These are phyloP conservation scores for Gallinago stenura DNA, from an alignment of 2,797 vertebrate species.

Conservation along the genomic window DNA sequence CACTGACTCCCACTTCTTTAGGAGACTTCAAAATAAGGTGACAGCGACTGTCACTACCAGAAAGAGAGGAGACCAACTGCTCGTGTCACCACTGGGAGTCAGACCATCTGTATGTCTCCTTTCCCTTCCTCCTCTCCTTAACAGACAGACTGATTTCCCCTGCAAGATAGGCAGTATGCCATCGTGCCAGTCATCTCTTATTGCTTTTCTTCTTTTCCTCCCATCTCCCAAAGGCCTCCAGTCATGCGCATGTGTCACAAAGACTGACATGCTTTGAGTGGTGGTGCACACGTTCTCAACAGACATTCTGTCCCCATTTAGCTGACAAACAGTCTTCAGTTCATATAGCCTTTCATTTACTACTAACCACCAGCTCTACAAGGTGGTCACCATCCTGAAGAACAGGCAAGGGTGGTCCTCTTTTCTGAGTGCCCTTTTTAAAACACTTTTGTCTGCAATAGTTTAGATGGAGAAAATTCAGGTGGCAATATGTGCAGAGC, in stretches of 20 bases:
- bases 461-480: neutral
- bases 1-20: neutral
- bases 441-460: neutral
- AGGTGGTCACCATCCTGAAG: neutral
- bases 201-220: neutral
- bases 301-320: neutral
- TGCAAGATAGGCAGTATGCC: neutral
- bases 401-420: neutral
- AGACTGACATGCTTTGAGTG: neutral
- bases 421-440: neutral
- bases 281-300: neutral
- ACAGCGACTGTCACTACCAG: neutral
- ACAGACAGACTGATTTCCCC: neutral
- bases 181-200: neutral
- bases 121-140: neutral
- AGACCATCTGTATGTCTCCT: conserved; percentile 20
- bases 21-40: neutral
- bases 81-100: conserved; percentile 9
- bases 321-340: neutral
- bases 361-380: neutral
- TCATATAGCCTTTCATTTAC: neutral
- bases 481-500: neutral
- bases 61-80: conserved; percentile 2
- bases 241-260: neutral
- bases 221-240: neutral